Evolutionary conservation across 2,113 vertebrate species (phyloP).

Genomic region (Romanogobio albipinnatus): DNA sequence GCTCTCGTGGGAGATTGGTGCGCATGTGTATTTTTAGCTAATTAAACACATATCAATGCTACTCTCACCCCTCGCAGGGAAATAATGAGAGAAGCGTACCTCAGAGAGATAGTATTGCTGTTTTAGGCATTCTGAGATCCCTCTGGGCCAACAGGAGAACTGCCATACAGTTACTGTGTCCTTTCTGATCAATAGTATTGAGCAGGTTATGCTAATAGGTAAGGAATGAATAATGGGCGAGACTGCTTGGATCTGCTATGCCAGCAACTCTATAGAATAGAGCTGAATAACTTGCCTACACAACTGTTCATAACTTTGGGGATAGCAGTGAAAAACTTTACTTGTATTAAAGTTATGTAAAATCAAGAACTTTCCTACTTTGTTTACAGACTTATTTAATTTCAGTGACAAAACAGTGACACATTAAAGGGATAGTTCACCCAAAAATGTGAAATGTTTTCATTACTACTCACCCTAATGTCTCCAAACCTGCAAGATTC

Average conservation of each 20-base stretch:
- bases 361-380: neutral
- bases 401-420: neutral
- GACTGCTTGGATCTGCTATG: constrained; percentile 42
- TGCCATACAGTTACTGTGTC: constrained; percentile 36
- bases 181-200: constrained; percentile 50
- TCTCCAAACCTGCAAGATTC: no score
- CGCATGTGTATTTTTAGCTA: constrained; percentile 44
- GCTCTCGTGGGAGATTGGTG: constrained; percentile 34
- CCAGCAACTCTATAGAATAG: constrained; percentile 40
- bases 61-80: constrained; percentile 15
- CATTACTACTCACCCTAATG: no score
- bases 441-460: no score
- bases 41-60: constrained; percentile 38
- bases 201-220: constrained; percentile 42
- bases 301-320: neutral
- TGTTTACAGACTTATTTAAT: neutral
- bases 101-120: constrained; percentile 44
- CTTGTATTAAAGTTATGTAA: neutral
- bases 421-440: no score
- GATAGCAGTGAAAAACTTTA: neutral
- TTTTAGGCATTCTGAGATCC: constrained; percentile 48
- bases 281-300: neutral
- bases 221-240: constrained; percentile 54
- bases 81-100: constrained; percentile 39
- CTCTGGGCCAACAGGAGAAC: constrained; percentile 20